These are phyloP conservation scores for Branchipolynoe longqiensis DNA, from an alignment of 2,888 invertebrate species.

Conservation along the genomic window DNA sequence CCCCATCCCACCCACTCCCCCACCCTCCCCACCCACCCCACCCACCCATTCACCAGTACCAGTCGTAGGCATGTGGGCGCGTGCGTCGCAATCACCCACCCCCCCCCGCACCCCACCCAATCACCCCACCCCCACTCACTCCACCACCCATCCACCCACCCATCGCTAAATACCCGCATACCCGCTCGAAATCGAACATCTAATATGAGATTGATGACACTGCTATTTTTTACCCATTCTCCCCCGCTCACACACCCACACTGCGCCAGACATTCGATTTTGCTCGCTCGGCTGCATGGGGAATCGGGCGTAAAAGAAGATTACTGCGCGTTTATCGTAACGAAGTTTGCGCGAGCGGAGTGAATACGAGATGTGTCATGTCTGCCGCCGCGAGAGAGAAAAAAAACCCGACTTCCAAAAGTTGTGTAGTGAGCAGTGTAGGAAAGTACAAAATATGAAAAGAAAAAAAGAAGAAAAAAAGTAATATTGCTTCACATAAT, in stretches of 20 bases:
- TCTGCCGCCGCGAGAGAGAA: not conserved
- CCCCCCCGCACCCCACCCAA: not conserved
- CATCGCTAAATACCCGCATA: not conserved
- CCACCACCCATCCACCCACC: not conserved
- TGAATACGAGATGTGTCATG: constrained; percentile 28
- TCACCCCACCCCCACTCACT: not conserved
- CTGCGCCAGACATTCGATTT: constrained; percentile 25
- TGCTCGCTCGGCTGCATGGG: constrained; percentile 31
- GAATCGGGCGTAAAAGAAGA: constrained; percentile 35
- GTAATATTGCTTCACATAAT: not conserved
- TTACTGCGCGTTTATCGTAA: constrained; percentile 44
- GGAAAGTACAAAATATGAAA: too few species aligned
- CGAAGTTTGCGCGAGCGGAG: constrained; percentile 22
- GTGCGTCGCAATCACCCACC: too few species aligned
- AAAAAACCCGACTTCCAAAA: too few species aligned
- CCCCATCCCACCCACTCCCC: too few species aligned
- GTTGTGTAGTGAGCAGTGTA: too few species aligned
- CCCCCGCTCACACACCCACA: too few species aligned
- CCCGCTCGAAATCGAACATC: constrained; percentile 9
- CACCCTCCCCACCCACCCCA: too few species aligned
- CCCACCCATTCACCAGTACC: too few species aligned
- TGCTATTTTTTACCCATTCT: not conserved
- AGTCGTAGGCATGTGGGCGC: too few species aligned
- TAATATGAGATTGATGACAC: constrained; percentile 49
- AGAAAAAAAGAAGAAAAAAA: not conserved